phyloP scores from a whole-genome alignment of 2,797 vertebrate genomes.

The Podargus strigoides region DNA sequence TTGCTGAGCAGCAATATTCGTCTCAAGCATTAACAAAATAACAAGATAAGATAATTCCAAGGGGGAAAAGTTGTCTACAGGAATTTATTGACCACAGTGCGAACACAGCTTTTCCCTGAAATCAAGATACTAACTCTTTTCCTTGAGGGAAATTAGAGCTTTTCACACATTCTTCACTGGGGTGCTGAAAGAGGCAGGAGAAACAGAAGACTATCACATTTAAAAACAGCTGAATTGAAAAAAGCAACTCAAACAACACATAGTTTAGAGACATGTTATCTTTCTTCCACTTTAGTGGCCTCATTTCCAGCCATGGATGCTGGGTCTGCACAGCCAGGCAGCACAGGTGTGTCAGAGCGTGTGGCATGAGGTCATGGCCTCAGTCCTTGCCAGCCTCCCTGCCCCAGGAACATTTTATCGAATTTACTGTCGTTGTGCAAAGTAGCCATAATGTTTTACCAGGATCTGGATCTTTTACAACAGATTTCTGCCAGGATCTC shows the following conservation, averaged over 20 bases:
- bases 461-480: neutral
- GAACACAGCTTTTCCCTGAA: conserved; percentile 24
- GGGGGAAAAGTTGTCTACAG: neutral
- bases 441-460: neutral
- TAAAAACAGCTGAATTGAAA: conserved; percentile 41
- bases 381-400: neutral
- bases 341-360: rapidly evolving
- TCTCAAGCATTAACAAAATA: neutral
- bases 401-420: neutral
- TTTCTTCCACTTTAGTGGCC: neutral
- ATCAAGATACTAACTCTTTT: conserved; percentile 22
- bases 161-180: conserved; percentile 48
- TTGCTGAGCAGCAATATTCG: neutral
- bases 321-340: rapidly evolving
- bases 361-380: neutral
- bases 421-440: neutral
- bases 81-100: conserved; percentile 25
- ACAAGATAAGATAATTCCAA: conserved; percentile 1
- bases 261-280: neutral
- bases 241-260: neutral
- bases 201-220: conserved; percentile 42
- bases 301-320: neutral
- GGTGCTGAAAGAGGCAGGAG: conserved; percentile 38
- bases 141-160: conserved; percentile 57
- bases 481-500: neutral